Evolutionary conservation across 2,113 vertebrate genomes (phyloP), one percentile per base, ranked within the genome.

Genomic region (Puffinus mauretanicus): DNA sequence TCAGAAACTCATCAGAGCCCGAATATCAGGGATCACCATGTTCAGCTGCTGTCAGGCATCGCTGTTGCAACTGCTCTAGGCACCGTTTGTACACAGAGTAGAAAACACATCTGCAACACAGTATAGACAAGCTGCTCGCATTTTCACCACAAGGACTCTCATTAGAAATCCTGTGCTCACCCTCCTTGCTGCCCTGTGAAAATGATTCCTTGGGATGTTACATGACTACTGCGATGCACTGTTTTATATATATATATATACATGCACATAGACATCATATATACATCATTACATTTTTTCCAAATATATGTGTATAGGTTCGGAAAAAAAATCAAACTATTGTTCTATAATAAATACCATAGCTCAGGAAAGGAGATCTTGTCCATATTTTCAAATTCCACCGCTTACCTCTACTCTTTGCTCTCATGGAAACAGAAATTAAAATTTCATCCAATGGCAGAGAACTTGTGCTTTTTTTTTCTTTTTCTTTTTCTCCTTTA

Each of bases 11-110:
- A 16, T 6, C 7, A 9, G 27, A 29, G 19, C 6, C n/a, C 6
- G 12, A 46, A 21, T 13, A 12, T 9, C 1, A 8, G 58, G 70
- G 65, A 66, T 34, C 38, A 22, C 26, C 24, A 5, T 0, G n/a
- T 34, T 67, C 3, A 4, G 78, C 15, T 5, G 34, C 61, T 44
- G 64, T 2, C 67, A 16, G 78, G 64, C 10, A 38, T 5, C 58
- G 70, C 46, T 54, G 75, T 10, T 24, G 52, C 60, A 42, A 2
- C 9, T 38, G 70, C 73, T 70, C 55, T 4, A 34, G 77, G 42
- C 70, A 42, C 34, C 21, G 42, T 0, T 25, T 20, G 5, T 1
- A 42, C 42, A 17, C 42, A 27, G 71, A 25, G 2, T 0, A 34
- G 55, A 19, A 57, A 93, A 40, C 70, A 22, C 29, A 3, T 30